phyloP scores from a whole-genome alignment of 2,797 vertebrate species.

The Cyclura pinguis region DNA sequence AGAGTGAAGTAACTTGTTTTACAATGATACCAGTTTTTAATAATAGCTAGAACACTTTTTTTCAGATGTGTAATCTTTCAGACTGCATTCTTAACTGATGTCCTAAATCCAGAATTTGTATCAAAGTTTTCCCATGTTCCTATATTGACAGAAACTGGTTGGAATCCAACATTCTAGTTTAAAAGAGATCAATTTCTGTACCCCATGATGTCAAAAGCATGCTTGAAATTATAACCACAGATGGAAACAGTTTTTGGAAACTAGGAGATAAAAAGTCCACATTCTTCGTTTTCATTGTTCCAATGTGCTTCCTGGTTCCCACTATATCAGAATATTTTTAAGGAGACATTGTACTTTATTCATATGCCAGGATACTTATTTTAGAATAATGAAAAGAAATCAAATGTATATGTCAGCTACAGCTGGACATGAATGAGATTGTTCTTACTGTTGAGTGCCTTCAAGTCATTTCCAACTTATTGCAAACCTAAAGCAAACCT shows the following conservation, averaged over 20 bases:
- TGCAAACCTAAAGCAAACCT: too few species aligned
- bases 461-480: too few species aligned
- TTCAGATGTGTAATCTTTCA: slow-evolving; percentile 8
- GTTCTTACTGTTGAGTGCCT: too few species aligned
- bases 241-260: not conserved
- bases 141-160: not conserved
- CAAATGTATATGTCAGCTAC: not conserved
- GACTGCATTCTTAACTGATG: not conserved
- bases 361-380: not conserved
- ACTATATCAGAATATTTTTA: not conserved
- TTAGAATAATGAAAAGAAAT: not conserved
- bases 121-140: not conserved
- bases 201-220: not conserved
- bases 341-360: not conserved
- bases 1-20: not conserved
- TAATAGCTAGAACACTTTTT: not conserved
- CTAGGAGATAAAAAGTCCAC: not conserved
- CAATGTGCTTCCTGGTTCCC: not conserved
- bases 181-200: not conserved
- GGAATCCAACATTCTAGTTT: not conserved
- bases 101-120: not conserved
- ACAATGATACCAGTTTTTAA: not conserved
- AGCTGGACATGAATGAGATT: not conserved
- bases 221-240: not conserved
- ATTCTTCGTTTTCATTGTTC: not conserved